Percentiles rank a stretch among this genome's conserved stretches.
Conservation (phyloP, 2,888 invertebrate genomes). For the Petrolisthes cinctipes region DNA sequence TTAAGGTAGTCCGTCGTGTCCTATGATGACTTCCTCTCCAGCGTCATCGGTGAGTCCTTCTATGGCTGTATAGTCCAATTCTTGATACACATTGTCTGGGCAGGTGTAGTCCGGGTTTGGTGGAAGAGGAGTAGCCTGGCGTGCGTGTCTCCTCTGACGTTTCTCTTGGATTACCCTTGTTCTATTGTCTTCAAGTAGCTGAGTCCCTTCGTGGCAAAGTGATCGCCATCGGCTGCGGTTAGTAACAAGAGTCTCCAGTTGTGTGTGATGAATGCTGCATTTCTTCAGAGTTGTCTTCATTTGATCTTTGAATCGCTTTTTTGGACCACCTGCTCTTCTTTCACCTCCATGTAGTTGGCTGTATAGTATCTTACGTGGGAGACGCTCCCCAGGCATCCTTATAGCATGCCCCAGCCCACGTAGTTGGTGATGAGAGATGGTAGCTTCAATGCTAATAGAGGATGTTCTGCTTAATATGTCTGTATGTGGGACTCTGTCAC, state of each 20-base stretch:
- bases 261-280: not conserved
- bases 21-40: not conserved
- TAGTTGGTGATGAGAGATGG: not conserved
- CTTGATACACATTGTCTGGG: not conserved
- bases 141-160: no score
- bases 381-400: not conserved
- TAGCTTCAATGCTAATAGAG: not conserved
- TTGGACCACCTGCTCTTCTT: not conserved
- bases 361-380: not conserved
- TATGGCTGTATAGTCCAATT: not conserved
- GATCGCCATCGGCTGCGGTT: not conserved
- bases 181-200: not conserved
- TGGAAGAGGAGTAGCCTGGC: not conserved
- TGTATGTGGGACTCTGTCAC: not conserved
- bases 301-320: not conserved
- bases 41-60: not conserved
- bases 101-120: not conserved
- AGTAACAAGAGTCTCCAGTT: not conserved
- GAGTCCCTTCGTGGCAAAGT: not conserved
- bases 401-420: not conserved
- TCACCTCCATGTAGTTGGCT: no score
- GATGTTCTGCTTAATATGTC: not conserved
- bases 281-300: not conserved
- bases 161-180: not conserved
- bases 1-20: not conserved